Evolutionary conservation across 1,140 invertebrate species (phyloP), one percentile per base, ranked within the genome.

Genomic region (Teleogryllus occipitalis): DNA sequence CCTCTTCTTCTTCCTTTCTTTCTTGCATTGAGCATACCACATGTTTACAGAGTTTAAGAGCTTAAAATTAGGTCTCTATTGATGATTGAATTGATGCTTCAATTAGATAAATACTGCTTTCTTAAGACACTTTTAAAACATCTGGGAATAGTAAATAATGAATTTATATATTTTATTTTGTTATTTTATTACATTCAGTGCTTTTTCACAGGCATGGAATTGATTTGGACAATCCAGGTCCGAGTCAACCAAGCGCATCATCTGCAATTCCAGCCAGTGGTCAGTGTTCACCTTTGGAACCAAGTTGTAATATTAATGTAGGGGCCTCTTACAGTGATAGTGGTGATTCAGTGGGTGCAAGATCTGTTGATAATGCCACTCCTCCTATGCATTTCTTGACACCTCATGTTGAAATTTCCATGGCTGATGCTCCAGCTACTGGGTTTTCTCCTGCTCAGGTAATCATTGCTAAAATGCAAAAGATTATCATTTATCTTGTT

Each of bases 381-480:
- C 93, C 94, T 3, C 94, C 94, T 0, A 95, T 95, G 92, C 94
- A 96, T 86, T 96, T 95, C 85, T 88, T 96, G 22, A 95, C 94
- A 54, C 94, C 94, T 15, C 94, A 96, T 83, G 94, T 96, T 39
- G 94, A 96, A 87, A 96, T 96, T 87, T 95, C 94, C 54, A 94
- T 95, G 90, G 91, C 93, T 79, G 94, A 95, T 84, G 85, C 89
- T 15, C 86, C 86, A 8, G 78, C 83, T 8, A 54, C 79, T 8
- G 27, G n/a, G 8, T 79, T 54, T 54, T 80, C 79, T 18, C 47
- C 79, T 21, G 79, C 79, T 49, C 78, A 27, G 78, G 78, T 78
- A 75, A 5, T 8, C 18, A 12, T 7, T 75, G 27, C 7, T 18
- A 75, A 15, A n/a, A n/a, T 0, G 14, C n/a, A 15, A 10, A 5